Conservation (phyloP, 2,888 invertebrate species). For the Didymodactylos carnosus region DNA sequence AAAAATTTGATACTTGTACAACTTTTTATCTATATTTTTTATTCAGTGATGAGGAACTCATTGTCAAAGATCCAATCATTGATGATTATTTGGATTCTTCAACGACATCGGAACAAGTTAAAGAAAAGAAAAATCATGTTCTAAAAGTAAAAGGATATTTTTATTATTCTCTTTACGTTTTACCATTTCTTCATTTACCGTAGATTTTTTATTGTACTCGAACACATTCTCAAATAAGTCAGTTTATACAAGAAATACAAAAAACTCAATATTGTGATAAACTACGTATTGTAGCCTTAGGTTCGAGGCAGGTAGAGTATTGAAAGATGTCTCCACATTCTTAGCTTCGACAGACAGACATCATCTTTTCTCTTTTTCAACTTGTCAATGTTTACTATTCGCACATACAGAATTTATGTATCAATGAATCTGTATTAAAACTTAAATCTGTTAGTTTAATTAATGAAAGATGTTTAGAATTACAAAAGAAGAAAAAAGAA, state of each 20-base stretch:
- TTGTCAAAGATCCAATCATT: not conserved
- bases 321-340: not conserved
- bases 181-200: slow-evolving; percentile 12
- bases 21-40: too few relatives aligned
- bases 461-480: slow-evolving; percentile 47
- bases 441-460: slow-evolving; percentile 56
- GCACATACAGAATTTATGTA: slow-evolving; percentile 52
- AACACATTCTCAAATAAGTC: slow-evolving; percentile 84
- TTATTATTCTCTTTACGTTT: too few relatives aligned
- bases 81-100: not conserved
- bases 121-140: not conserved
- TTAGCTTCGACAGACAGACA: not conserved
- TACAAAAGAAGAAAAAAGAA: slow-evolving; percentile 38
- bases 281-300: slow-evolving; percentile 56
- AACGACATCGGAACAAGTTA: not conserved
- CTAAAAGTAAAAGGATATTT: not conserved
- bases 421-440: slow-evolving; percentile 56
- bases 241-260: slow-evolving; percentile 76
- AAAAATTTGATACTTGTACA: not conserved
- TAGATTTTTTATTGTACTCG: slow-evolving; percentile 76
- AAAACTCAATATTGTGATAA: slow-evolving; percentile 51
- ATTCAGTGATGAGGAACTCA: not conserved
- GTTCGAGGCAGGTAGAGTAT: slow-evolving; percentile 50
- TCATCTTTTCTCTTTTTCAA: slow-evolving; percentile 16
- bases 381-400: slow-evolving; percentile 20